Conservation (phyloP, 2,888 invertebrate species). For the Tiliacea citrago region DNA sequence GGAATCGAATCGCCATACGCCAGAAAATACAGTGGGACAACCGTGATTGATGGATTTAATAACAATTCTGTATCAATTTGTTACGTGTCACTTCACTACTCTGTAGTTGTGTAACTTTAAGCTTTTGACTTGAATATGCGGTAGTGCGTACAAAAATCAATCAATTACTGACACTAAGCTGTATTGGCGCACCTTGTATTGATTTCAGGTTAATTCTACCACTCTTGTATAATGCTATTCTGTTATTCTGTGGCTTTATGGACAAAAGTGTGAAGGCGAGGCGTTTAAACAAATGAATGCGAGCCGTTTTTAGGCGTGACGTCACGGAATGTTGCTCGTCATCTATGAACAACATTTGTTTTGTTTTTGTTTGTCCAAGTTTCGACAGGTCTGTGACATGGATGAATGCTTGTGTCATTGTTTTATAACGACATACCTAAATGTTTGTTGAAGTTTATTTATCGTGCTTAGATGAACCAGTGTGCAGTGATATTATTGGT, state of each 20-base stretch:
- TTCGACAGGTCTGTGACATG: slow-evolving; percentile 57
- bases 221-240: slow-evolving; percentile 4
- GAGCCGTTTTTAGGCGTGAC: slow-evolving; percentile 28
- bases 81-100: slow-evolving; percentile 9
- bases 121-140: slow-evolving; percentile 34
- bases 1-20: slow-evolving; percentile 60
- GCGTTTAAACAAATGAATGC: slow-evolving; percentile 29
- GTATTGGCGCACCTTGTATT: slow-evolving; percentile 44
- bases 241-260: slow-evolving; percentile 8
- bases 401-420: slow-evolving; percentile 38
- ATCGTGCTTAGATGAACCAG: neutral
- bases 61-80: slow-evolving; percentile 10
- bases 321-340: slow-evolving; percentile 41
- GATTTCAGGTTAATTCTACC: slow-evolving; percentile 26
- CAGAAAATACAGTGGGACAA: slow-evolving; percentile 41
- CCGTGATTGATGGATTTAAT: neutral
- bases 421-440: slow-evolving; percentile 20
- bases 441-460: neutral
- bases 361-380: slow-evolving; percentile 43
- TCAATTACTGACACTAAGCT: slow-evolving; percentile 46
- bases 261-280: slow-evolving; percentile 35
- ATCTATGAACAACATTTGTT: slow-evolving; percentile 29
- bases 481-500: neutral
- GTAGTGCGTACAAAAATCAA: slow-evolving; percentile 43
- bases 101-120: slow-evolving; percentile 5